phyloP scores from a whole-genome alignment of 2,888 invertebrate genomes.

The Tachina lurida region DNA sequence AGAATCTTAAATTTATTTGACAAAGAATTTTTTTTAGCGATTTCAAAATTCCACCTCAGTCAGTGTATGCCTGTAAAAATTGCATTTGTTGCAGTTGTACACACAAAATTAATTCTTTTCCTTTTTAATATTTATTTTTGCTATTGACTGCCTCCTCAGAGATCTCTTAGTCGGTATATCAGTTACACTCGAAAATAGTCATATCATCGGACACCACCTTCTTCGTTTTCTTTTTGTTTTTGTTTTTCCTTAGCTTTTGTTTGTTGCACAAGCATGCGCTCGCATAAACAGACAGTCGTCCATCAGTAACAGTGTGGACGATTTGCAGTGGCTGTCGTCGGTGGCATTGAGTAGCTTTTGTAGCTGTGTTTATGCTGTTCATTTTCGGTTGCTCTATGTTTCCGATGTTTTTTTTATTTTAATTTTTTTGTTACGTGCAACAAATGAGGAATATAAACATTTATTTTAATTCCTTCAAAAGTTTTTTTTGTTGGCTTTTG shows the following conservation, averaged over 20 bases:
- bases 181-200: slow-evolving; percentile 60
- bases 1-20: not conserved
- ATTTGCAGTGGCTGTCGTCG: slow-evolving; percentile 46
- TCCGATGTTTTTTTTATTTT: slow-evolving; percentile 1
- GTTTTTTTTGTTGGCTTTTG: slow-evolving; percentile 42
- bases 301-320: slow-evolving; percentile 21
- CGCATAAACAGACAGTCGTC: slow-evolving; percentile 35
- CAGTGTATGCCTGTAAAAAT: not conserved
- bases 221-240: slow-evolving; percentile 8
- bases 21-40: not conserved
- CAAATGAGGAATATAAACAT: slow-evolving; percentile 58
- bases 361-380: slow-evolving; percentile 24
- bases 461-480: slow-evolving; percentile 59
- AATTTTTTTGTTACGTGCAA: slow-evolving; percentile 43
- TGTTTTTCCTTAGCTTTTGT: not conserved
- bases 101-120: slow-evolving; percentile 27
- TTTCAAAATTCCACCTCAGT: not conserved
- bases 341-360: slow-evolving; percentile 61
- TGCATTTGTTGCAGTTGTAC: slow-evolving; percentile 22
- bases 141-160: not conserved
- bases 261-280: slow-evolving; percentile 12
- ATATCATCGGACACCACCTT: slow-evolving; percentile 63
- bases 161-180: slow-evolving; percentile 56
- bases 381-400: slow-evolving; percentile 41
- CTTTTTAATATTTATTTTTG: not conserved